phyloP scores from a whole-genome alignment of 1,140 invertebrate genomes.

The Chionoecetes opilio region DNA sequence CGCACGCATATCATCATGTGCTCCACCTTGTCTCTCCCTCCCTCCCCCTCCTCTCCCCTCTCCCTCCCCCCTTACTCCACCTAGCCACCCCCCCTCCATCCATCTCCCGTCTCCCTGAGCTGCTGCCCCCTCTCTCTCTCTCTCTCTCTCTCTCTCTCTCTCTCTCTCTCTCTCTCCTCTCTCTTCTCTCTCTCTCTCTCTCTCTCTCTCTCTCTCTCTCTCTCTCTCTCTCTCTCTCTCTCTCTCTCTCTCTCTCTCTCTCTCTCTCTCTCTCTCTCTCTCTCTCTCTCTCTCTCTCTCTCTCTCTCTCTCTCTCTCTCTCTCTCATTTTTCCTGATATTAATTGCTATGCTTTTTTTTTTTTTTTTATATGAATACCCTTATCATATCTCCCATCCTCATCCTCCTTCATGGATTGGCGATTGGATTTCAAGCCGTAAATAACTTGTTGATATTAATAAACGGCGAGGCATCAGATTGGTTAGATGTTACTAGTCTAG shows the following conservation, averaged over 20 bases:
- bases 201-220: not conserved
- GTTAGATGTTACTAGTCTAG: too few relatives aligned
- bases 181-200: slow-evolving; percentile 4
- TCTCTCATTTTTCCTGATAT: not conserved
- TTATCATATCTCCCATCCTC: too few relatives aligned
- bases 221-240: not conserved
- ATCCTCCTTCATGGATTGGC: too few relatives aligned
- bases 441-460: too few relatives aligned
- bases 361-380: too few relatives aligned
- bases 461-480: too few relatives aligned
- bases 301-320: not conserved
- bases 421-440: too few relatives aligned
- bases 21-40: not conserved
- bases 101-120: not conserved
- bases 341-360: not conserved
- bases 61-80: too few relatives aligned
- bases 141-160: slow-evolving; percentile 32
- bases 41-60: not conserved
- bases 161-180: slow-evolving; percentile 5
- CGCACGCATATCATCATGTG: not conserved
- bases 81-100: not conserved
- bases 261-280: not conserved
- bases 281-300: not conserved
- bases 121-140: not conserved
- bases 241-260: not conserved